phyloP scores from a whole-genome alignment of 2,113 vertebrate species.

The Bubo scandiacus region DNA sequence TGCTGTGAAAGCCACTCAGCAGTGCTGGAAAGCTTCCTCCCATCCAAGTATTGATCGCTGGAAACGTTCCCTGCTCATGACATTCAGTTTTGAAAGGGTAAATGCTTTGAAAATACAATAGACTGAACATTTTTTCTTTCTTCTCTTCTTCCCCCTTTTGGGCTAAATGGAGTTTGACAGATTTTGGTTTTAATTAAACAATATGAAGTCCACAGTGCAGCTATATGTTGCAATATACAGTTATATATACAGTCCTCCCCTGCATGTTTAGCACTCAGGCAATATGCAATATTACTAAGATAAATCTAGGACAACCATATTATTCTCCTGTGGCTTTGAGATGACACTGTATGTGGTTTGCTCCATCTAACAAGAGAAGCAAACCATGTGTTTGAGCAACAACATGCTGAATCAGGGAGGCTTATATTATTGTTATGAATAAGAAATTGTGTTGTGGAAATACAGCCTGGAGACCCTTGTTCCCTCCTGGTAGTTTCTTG shows the following conservation, averaged over 20 bases:
- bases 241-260: neutral
- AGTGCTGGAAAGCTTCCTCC: slow-evolving; percentile 39
- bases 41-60: neutral
- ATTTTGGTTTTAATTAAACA: neutral
- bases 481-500: neutral
- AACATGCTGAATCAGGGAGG: slow-evolving; percentile 1
- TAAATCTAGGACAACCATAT: neutral
- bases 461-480: neutral
- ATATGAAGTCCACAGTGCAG: neutral
- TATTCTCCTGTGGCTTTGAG: slow-evolving; percentile 1
- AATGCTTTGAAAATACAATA: slow-evolving; percentile 49
- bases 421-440: neutral
- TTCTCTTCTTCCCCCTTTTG: neutral
- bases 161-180: neutral
- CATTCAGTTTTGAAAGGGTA: slow-evolving; percentile 46
- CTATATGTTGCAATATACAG: neutral
- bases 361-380: neutral
- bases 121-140: neutral
- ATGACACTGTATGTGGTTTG: neutral
- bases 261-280: neutral
- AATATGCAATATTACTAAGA: neutral
- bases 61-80: slow-evolving; percentile 34
- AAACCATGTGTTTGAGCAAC: neutral
- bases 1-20: slow-evolving; percentile 38
- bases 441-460: slow-evolving; percentile 13